Percentiles rank a stretch among this genome's conserved stretches.
Conservation (phyloP, 2,113 vertebrate species). For the Lycaon pictus region DNA sequence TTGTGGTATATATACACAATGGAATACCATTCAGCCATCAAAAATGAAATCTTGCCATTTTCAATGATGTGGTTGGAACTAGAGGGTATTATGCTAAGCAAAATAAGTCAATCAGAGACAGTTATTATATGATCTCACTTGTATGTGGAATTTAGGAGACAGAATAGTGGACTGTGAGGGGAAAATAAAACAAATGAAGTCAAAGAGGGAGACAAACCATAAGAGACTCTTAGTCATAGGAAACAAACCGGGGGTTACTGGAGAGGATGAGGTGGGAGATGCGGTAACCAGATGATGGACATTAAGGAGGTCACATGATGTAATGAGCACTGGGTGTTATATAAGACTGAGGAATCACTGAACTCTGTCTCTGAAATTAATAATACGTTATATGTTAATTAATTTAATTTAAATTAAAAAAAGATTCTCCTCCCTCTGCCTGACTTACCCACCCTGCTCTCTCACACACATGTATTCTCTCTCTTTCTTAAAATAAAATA, state of each 20-base stretch:
- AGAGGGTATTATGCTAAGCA: no score
- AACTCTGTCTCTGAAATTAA: not conserved
- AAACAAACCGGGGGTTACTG: not conserved
- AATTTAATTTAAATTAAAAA: not conserved
- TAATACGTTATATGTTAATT: not conserved
- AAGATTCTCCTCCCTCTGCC: not conserved
- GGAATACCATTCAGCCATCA: no score
- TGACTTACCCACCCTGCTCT: not conserved
- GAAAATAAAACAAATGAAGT: no score
- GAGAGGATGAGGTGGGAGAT: not conserved
- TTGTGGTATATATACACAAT: no score
- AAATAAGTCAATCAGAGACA: no score
- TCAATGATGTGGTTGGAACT: no score
- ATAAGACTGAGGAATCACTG: not conserved
- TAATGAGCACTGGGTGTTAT: not conserved
- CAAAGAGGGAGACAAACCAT: no score
- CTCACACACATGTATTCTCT: not conserved
- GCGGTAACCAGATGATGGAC: not conserved
- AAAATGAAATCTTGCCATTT: no score
- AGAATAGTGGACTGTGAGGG: no score
- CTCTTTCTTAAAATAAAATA: not conserved
- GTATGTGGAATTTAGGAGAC: no score
- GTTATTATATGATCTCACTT: no score
- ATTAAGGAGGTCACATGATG: not conserved
- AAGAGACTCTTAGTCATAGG: not conserved